phyloP scores from a whole-genome alignment of 2,797 vertebrate species.

The Hydrolagus colliei region DNA sequence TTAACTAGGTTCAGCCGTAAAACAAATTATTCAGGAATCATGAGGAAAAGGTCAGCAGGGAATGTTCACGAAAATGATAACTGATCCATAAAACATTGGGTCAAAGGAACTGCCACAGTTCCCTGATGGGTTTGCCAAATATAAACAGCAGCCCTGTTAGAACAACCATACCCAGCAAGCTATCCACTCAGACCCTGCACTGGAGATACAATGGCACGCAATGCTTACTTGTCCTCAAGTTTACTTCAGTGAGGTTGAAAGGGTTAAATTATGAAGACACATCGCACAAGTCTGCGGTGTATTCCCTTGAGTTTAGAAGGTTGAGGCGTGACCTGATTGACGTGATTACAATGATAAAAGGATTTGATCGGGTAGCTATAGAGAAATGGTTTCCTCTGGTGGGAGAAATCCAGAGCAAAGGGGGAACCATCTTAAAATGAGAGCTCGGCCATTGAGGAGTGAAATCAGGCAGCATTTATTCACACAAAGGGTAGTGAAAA shows the following conservation, averaged over 20 bases:
- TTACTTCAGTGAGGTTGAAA: not conserved
- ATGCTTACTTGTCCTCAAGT: not conserved
- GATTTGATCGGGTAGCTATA: no score
- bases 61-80: constrained; percentile 19
- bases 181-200: not conserved
- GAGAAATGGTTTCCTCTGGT: no score
- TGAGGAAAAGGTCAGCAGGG: constrained; percentile 5
- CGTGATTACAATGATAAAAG: no score
- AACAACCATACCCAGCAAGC: not conserved
- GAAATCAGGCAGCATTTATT: no score
- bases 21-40: not conserved
- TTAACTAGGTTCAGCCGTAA: not conserved
- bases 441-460: no score
- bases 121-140: not conserved
- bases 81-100: constrained; percentile 23
- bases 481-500: no score
- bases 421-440: no score
- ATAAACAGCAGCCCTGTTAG: constrained; percentile 20
- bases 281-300: no score
- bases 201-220: not conserved
- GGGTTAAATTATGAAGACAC: no score
- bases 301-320: no score
- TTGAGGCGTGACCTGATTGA: no score
- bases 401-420: no score
- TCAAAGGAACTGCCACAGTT: constrained; percentile 9